Percentiles rank a stretch among this genome's conserved stretches.
These are phyloP conservation scores for Rhinatrema bivittatum DNA, from an alignment of 2,797 vertebrate species.

Conservation along the genomic window DNA sequence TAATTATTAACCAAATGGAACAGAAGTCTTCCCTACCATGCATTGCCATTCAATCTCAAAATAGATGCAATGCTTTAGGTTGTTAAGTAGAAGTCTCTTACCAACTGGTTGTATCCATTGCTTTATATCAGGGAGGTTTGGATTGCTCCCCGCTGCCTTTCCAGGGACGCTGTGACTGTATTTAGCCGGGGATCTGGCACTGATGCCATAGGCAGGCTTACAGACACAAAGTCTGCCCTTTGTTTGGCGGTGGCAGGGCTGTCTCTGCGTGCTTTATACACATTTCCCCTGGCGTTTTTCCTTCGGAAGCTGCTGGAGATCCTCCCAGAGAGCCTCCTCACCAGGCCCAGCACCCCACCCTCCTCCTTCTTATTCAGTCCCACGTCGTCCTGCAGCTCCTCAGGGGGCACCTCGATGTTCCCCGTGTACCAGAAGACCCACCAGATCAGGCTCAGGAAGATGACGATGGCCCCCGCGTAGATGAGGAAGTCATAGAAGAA, in stretches of 20 bases:
- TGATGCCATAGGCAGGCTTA: constrained; percentile 5
- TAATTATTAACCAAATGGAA: too few relatives aligned
- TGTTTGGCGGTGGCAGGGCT: background rate
- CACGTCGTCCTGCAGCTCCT: constrained; percentile 66
- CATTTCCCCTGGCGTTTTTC: background rate
- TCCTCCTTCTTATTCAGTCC: constrained; percentile 48
- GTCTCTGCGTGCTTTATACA: background rate
- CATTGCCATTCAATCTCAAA: too few relatives aligned
- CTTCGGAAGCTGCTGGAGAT: constrained; percentile 25
- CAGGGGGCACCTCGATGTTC: constrained; percentile 75
- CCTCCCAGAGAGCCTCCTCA: constrained; percentile 56
- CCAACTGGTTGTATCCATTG: too few relatives aligned
- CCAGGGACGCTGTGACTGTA: constrained; percentile 1
- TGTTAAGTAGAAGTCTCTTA: too few relatives aligned
- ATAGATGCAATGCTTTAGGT: too few relatives aligned
- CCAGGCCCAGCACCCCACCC: constrained; percentile 33
- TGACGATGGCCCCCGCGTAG: constrained; percentile 78
- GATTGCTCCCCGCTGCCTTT: background rate
- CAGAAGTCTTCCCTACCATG: too few relatives aligned
- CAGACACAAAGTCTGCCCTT: constrained; percentile 1
- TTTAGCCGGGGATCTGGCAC: too few relatives aligned
- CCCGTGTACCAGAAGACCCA: constrained; percentile 93
- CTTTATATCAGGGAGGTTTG: background rate
- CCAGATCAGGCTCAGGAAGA: constrained; percentile 87
- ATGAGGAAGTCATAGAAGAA: constrained; percentile 82